Base-by-base conservation (phyloP, 2,113 vertebrate species). In the Clarias gariepinus region DNA sequence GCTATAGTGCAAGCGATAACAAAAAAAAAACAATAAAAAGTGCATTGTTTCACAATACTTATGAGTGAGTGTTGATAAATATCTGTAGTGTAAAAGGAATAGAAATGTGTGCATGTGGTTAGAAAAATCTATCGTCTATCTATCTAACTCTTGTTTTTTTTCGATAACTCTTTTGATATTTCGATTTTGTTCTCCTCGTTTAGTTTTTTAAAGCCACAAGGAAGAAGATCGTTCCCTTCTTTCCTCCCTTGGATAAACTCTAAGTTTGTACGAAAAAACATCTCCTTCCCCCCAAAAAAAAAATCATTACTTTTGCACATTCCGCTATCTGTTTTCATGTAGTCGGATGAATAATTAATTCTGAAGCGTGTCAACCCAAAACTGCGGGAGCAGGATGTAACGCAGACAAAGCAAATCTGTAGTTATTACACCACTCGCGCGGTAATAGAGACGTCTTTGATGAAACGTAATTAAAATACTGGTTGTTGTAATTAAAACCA, bases 401-500 rank as follows among this genome's bases (percentile, higher is more conserved):
- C 21, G 52, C 82, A 30, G 47, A 68, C 82, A 30, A 64, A 83
- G 63, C 36, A 55, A 47, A 57, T 69, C 63, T 47, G 23, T 55
- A 68, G 47, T 30, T 41, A n/a, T 53, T 83, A 8, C 63, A 1
- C 63, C 23, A 12, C 41, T 57, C 11, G 0, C 23, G 18, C 23
- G 41, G 36, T 63, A 68, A 68, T 16, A n/a, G 63, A 82, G 28
- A 55, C 53, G 2, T 55, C n/a, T 63, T 52, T 28, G n/a, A 55
- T 53, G 36, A 71, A 53, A 66, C 13, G 64, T 68, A 83, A 83
- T 83, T 69, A 83, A 55, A 82, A 53, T 33, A 30, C 25, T 69
- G 64, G 41, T 68, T 68, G 28, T 71, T 83, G 69, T 83, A 52
- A 83, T 69, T 83, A 69, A 68, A 53, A 53, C 57, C 21, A 69